A percentile compares a stretch with the other conserved stretches of the same genome.
phyloP scores from a whole-genome alignment of 2,113 vertebrate genomes.

The Crocuta crocuta region DNA sequence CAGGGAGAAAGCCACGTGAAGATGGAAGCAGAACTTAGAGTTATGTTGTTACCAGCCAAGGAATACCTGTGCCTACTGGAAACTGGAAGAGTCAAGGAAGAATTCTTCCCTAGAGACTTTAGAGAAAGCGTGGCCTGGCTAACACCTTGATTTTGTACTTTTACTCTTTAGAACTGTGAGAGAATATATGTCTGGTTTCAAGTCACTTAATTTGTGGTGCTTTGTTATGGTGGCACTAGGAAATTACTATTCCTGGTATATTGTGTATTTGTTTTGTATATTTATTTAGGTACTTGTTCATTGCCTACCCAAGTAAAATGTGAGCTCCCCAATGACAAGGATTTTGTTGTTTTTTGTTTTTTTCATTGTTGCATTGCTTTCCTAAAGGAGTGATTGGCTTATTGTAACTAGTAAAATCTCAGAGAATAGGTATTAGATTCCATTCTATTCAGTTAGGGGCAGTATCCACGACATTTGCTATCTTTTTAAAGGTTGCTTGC shows the following conservation, averaged over 20 bases:
- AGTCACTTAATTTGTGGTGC: neutral
- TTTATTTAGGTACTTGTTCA: neutral
- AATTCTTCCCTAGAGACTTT: neutral
- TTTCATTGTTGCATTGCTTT: neutral
- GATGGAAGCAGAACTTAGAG: neutral
- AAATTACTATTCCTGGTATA: neutral
- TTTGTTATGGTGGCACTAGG: neutral
- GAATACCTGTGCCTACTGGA: neutral
- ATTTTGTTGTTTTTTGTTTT: neutral
- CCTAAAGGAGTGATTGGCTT: neutral
- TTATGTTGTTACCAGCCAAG: neutral
- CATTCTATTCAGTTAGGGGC: neutral
- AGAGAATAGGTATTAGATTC: neutral
- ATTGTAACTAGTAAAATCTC: neutral
- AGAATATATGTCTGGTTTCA: neutral
- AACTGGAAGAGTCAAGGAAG: neutral
- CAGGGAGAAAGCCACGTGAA: neutral
- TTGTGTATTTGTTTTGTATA: neutral
- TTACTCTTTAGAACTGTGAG: neutral
- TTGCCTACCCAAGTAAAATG: neutral
- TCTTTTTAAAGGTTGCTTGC: neutral
- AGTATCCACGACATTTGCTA: neutral
- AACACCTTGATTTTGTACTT: neutral
- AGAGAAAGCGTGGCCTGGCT: neutral
- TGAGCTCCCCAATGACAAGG: neutral